Evolutionary conservation across 2,888 invertebrate species (phyloP).

Genomic region (Chaetogeoica ovagalla): DNA sequence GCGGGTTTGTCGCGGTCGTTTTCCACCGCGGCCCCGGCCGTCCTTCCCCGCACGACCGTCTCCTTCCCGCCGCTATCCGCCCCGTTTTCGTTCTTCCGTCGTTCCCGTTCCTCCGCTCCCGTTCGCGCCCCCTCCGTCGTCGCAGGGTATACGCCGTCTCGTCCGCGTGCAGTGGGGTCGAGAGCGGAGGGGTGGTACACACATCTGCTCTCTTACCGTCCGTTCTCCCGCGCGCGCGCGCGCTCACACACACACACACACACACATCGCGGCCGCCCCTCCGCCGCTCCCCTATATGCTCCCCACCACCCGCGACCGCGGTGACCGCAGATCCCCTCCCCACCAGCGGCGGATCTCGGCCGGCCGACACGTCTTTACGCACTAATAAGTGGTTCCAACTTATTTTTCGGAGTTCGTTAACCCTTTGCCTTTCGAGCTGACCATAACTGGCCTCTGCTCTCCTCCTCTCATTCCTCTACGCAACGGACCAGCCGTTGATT

Average conservation of each 20-base stretch:
- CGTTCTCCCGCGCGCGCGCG: too few relatives aligned
- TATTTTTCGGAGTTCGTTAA: constrained; percentile 53
- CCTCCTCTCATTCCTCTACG: neutral
- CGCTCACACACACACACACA: neutral
- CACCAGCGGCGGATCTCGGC: too few relatives aligned
- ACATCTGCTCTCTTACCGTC: too few relatives aligned
- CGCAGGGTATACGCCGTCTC: too few relatives aligned
- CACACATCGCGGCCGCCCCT: too few relatives aligned
- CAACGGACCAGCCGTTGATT: constrained; percentile 33
- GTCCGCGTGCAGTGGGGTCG: too few relatives aligned
- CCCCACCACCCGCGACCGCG: too few relatives aligned
- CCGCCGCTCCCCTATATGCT: too few relatives aligned
- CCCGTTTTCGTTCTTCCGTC: neutral
- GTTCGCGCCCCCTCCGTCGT: neutral
- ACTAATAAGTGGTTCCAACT: constrained; percentile 51
- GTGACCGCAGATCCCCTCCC: too few relatives aligned
- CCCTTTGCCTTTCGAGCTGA: constrained; percentile 51
- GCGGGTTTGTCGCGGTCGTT: constrained; percentile 24
- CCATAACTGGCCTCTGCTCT: constrained; percentile 52
- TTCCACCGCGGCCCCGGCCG: neutral
- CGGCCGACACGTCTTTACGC: constrained; percentile 9
- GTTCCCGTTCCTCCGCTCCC: neutral
- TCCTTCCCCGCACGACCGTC: neutral
- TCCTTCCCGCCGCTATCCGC: neutral
- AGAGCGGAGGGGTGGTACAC: too few relatives aligned